phyloP scores from a whole-genome alignment of 2,797 vertebrate genomes.

The Anas capensis region DNA sequence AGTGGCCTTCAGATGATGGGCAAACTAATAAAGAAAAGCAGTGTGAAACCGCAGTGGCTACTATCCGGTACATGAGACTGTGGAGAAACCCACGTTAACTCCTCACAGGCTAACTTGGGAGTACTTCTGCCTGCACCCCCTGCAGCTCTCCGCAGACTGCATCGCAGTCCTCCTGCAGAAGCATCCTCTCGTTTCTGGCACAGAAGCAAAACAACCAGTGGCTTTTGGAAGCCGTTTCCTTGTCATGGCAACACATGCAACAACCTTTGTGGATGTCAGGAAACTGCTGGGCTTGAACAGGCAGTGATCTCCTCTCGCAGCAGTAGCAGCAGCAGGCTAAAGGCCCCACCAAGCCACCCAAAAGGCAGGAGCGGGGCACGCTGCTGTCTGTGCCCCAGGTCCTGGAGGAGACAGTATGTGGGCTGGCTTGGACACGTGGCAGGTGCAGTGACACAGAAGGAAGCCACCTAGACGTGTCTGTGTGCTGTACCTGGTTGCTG shows the following conservation, averaged over 20 bases:
- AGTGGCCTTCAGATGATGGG: background rate
- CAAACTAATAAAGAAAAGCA: background rate
- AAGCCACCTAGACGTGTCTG: background rate
- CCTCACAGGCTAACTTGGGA: background rate
- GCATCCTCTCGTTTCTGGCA: background rate
- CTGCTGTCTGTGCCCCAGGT: background rate
- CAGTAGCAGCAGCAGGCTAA: background rate
- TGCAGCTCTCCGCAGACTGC: background rate
- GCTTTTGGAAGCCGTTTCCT: background rate
- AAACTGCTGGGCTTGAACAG: background rate
- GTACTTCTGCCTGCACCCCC: rapidly evolving
- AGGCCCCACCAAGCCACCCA: background rate
- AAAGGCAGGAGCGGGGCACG: background rate
- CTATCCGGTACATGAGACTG: background rate
- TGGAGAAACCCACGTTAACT: background rate
- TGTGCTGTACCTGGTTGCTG: background rate
- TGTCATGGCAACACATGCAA: background rate
- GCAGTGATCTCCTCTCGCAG: background rate
- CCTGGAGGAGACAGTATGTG: background rate
- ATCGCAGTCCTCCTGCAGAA: background rate
- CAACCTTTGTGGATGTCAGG: background rate
- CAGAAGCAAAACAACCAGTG: background rate
- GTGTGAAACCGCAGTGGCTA: background rate
- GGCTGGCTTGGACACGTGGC: rapidly evolving
- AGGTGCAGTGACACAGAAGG: background rate